phyloP scores from a whole-genome alignment of 2,888 invertebrate genomes.

The Xanthorhoe spadicearia region DNA sequence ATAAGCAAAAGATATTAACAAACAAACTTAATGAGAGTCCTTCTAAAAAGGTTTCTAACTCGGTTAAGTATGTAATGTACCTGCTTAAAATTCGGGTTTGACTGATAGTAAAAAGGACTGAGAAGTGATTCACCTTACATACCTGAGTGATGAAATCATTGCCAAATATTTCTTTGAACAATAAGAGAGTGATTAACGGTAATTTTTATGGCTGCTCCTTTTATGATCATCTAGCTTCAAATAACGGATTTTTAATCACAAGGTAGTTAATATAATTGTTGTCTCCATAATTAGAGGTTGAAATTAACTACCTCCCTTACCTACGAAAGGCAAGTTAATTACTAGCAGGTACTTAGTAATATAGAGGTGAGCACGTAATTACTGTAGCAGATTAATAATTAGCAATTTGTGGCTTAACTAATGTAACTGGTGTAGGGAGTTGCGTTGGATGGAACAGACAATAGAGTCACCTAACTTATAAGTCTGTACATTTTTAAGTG shows the following conservation, averaged over 20 bases:
- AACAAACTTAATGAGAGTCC: no score
- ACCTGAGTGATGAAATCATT: constrained; percentile 22
- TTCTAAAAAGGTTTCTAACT: background rate
- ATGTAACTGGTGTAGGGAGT: background rate
- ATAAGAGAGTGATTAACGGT: background rate
- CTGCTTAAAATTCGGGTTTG: background rate
- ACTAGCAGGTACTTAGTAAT: background rate
- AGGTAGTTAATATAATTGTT: background rate
- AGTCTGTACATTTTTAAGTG: no score
- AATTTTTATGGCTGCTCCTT: no score
- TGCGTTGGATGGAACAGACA: no score
- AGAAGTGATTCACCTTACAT: constrained; percentile 18
- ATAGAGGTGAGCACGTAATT: background rate
- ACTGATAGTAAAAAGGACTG: background rate
- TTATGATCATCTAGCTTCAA: background rate
- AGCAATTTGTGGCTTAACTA: background rate
- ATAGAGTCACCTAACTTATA: no score
- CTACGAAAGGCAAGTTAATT: background rate
- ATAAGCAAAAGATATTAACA: no score
- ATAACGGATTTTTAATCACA: background rate
- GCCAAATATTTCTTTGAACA: constrained; percentile 11
- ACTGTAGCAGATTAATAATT: background rate
- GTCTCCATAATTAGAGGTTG: background rate
- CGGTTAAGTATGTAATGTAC: background rate
- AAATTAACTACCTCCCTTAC: background rate